Evolutionary conservation across 2,888 invertebrate species (phyloP).

Genomic region (Metacarcinus magister): DNA sequence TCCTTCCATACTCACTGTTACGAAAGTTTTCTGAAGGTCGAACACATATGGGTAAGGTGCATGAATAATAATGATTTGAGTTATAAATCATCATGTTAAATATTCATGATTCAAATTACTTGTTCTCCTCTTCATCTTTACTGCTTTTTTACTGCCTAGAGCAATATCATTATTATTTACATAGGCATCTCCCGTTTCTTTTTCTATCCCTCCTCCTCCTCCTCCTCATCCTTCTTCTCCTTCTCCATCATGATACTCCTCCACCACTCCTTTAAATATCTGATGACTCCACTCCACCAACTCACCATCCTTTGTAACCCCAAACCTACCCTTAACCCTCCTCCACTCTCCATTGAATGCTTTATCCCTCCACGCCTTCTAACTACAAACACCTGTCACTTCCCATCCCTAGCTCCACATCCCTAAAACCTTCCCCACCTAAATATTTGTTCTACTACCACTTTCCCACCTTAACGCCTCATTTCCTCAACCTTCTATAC

Average conservation of each 20-base stretch:
- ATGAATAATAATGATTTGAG: background rate
- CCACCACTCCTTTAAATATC: background rate
- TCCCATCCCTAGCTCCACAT: too few species aligned
- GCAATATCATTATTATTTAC: background rate
- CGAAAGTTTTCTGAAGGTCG: background rate
- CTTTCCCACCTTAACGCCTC: too few species aligned
- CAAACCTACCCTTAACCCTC: too few species aligned
- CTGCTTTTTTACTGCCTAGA: background rate
- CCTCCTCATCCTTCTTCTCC: background rate
- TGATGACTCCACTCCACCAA: background rate
- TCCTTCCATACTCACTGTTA: background rate
- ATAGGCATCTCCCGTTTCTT: background rate
- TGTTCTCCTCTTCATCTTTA: background rate
- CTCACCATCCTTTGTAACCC: too few species aligned
- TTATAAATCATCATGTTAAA: background rate
- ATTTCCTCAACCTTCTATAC: too few species aligned
- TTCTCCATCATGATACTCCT: background rate
- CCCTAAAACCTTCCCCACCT: too few species aligned
- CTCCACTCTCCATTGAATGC: too few species aligned
- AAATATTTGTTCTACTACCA: too few species aligned
- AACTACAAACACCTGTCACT: too few species aligned
- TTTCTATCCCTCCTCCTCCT: background rate
- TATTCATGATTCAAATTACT: background rate
- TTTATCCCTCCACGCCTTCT: too few species aligned
- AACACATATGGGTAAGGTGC: background rate